Conservation (phyloP, 2,888 invertebrate genomes). For the Drosophila hamatofila region DNA sequence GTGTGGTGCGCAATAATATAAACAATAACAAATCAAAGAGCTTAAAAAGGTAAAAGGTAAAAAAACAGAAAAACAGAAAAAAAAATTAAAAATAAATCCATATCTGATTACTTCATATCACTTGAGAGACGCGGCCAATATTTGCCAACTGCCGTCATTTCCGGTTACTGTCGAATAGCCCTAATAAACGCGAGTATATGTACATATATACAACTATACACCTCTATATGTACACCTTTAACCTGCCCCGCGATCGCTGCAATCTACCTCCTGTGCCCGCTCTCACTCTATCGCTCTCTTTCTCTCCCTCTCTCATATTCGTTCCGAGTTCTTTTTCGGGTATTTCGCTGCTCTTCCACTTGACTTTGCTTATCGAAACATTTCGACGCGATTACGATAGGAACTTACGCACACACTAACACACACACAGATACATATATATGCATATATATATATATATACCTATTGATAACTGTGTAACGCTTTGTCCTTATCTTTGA, state of each 20-base stretch:
- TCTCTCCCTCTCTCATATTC: conserved; percentile 22
- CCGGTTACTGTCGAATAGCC: conserved; percentile 31
- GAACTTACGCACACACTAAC: conserved; percentile 36
- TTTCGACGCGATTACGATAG: conserved; percentile 50
- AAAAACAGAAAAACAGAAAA: neutral
- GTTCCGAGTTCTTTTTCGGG: conserved; percentile 40
- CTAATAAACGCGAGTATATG: neutral
- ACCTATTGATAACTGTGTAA: conserved; percentile 32
- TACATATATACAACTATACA: neutral
- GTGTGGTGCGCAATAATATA: conserved; percentile 41
- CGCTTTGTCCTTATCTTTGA: conserved; percentile 56
- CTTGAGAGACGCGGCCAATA: conserved; percentile 29
- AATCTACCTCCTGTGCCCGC: neutral
- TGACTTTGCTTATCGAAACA: conserved; percentile 54
- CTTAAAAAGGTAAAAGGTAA: conserved; percentile 3
- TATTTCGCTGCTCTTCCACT: conserved; percentile 55
- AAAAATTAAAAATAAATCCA: conserved; percentile 19
- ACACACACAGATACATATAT: neutral
- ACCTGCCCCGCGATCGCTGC: conserved; percentile 11
- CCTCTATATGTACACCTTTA: neutral
- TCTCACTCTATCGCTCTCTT: neutral
- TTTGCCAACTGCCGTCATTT: conserved; percentile 53
- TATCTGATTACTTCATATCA: conserved; percentile 49
- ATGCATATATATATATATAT: neutral
- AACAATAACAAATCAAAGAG: conserved; percentile 37